Conservation (phyloP, 23 tunicate genomes). For the Ciona savignyi region DNA sequence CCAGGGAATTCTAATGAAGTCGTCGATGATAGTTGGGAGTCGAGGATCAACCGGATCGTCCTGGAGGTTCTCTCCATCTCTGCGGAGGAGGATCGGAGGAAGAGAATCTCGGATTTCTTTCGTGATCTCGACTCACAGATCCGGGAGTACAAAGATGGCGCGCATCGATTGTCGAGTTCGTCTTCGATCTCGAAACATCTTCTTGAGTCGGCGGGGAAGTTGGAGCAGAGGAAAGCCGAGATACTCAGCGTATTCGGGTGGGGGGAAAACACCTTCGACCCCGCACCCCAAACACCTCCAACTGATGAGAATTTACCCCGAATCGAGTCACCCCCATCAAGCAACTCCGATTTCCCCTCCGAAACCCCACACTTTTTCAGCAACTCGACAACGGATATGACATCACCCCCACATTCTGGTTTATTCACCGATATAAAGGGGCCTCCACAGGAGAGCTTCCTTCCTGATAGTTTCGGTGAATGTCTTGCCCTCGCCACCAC, state of each 20-base stretch:
- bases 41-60: slow-evolving; percentile 8
- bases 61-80: slow-evolving; percentile 9
- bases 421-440: neutral
- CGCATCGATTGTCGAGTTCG: slow-evolving; percentile 8
- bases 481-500: neutral
- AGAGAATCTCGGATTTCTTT: slow-evolving; percentile 15
- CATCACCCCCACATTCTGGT: neutral
- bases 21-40: slow-evolving; percentile 18
- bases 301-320: too few relatives aligned
- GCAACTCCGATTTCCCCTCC: too few relatives aligned
- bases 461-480: neutral
- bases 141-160: slow-evolving; percentile 11
- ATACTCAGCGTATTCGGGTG: neutral
- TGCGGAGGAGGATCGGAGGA: slow-evolving; percentile 4
- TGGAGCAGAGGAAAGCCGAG: neutral
- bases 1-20: too few relatives aligned
- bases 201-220: slow-evolving; percentile 7
- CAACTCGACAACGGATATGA: too few relatives aligned
- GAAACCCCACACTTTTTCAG: too few relatives aligned
- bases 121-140: slow-evolving; percentile 39
- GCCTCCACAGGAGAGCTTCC: neutral
- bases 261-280: neutral
- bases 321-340: too few relatives aligned
- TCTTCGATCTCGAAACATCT: slow-evolving; percentile 14
- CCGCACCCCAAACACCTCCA: neutral